Conservation (phyloP, 2,888 invertebrate species). For the Rotaria sp. region DNA sequence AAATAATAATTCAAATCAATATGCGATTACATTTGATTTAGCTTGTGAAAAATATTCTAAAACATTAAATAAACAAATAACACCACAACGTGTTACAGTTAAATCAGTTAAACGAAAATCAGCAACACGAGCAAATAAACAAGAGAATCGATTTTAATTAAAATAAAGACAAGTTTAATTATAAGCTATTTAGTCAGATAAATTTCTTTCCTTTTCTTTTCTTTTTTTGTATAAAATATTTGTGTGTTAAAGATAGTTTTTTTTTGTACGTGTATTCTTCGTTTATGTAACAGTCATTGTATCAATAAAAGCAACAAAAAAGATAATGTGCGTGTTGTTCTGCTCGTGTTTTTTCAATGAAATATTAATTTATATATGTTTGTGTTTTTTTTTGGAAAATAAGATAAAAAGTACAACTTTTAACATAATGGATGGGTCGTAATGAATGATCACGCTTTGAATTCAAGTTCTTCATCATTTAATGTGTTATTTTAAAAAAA, state of each 20-base stretch:
- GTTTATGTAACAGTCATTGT: not conserved
- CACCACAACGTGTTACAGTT: not conserved
- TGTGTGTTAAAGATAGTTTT: too few relatives aligned
- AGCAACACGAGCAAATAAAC: not conserved
- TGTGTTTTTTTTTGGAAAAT: not conserved
- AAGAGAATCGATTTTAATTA: not conserved
- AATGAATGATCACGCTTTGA: too few relatives aligned
- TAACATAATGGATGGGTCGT: not conserved
- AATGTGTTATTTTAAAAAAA: too few relatives aligned
- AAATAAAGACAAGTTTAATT: not conserved
- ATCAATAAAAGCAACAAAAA: not conserved
- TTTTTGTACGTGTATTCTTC: not conserved
- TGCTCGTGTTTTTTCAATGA: not conserved
- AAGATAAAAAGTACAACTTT: not conserved
- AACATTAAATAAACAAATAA: not conserved
- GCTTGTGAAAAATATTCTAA: not conserved
- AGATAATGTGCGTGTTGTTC: not conserved
- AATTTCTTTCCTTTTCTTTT: not conserved
- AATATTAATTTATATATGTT: not conserved
- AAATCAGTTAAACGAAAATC: conserved; percentile 29
- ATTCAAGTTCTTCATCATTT: too few relatives aligned
- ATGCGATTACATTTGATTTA: not conserved
- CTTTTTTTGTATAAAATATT: too few relatives aligned
- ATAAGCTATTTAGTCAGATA: not conserved
- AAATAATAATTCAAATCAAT: not conserved